Conservation (phyloP, 2,888 invertebrate genomes). For the Spilarctia lutea region DNA sequence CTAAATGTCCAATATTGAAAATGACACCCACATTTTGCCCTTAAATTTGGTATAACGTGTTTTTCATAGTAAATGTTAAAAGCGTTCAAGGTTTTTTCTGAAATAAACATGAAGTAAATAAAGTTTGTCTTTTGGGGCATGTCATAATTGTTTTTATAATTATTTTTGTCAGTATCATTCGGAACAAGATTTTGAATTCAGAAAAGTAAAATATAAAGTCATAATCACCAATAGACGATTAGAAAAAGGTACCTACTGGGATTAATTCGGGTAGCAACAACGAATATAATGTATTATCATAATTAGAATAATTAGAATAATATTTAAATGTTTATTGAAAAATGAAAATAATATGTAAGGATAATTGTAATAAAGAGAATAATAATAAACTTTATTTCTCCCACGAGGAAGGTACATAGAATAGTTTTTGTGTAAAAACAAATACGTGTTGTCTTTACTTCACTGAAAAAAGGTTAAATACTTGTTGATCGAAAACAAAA, state of each 20-base stretch:
- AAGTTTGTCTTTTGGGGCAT: not conserved
- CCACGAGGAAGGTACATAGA: no score
- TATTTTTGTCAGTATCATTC: not conserved
- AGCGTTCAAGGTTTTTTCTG: not conserved
- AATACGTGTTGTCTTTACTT: not conserved
- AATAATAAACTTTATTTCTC: no score
- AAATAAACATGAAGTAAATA: not conserved
- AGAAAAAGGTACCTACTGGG: no score
- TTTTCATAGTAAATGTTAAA: no score
- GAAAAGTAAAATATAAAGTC: not conserved
- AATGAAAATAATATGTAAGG: no score
- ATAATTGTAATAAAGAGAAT: no score
- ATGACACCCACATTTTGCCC: not conserved
- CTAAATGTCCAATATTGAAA: not conserved
- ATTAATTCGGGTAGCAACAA: no score
- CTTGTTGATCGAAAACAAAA: no score
- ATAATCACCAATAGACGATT: no score
- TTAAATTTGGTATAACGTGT: not conserved
- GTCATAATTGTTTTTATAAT: not conserved
- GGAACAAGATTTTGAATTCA: not conserved
- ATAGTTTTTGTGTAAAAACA: not conserved
- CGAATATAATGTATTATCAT: no score
- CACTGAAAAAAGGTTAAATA: not conserved
- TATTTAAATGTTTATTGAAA: no score
- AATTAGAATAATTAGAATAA: no score